phyloP scores from a whole-genome alignment of 2,888 invertebrate species.

The Brenthis ino region DNA sequence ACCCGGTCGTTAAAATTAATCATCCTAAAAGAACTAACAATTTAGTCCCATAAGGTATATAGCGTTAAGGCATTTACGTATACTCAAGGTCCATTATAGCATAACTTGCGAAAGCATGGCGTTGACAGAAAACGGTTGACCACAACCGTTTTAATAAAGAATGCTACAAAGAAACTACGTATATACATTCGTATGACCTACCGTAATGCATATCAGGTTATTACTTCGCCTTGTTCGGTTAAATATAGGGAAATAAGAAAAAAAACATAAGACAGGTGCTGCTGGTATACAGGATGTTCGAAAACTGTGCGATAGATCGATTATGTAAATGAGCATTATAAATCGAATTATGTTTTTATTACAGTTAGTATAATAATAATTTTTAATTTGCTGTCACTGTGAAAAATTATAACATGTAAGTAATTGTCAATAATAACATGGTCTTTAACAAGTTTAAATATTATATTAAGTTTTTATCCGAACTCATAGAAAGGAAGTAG shows the following conservation, averaged over 20 bases:
- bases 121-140: slow-evolving; percentile 35
- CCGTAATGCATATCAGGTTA: slow-evolving; percentile 62
- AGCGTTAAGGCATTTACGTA: too few relatives aligned
- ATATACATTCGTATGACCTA: slow-evolving; percentile 58
- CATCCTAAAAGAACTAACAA: too few relatives aligned
- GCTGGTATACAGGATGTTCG: slow-evolving; percentile 52
- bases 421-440: too few relatives aligned
- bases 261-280: slow-evolving; percentile 67
- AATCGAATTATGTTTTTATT: slow-evolving; percentile 25
- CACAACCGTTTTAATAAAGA: slow-evolving; percentile 30
- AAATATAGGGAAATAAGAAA: slow-evolving; percentile 55
- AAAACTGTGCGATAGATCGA: slow-evolving; percentile 35
- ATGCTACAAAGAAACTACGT: not conserved
- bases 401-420: too few relatives aligned
- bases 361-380: slow-evolving; percentile 4
- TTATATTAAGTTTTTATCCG: too few relatives aligned
- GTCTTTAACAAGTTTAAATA: too few relatives aligned
- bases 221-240: slow-evolving; percentile 54
- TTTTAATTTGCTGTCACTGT: not conserved
- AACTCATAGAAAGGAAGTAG: too few relatives aligned
- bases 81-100: too few relatives aligned
- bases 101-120: too few relatives aligned
- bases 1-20: too few relatives aligned
- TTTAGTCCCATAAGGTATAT: too few relatives aligned
- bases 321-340: slow-evolving; percentile 42